phyloP scores from a whole-genome alignment of 1,140 invertebrate species.

The Caenorhabditis latens region DNA sequence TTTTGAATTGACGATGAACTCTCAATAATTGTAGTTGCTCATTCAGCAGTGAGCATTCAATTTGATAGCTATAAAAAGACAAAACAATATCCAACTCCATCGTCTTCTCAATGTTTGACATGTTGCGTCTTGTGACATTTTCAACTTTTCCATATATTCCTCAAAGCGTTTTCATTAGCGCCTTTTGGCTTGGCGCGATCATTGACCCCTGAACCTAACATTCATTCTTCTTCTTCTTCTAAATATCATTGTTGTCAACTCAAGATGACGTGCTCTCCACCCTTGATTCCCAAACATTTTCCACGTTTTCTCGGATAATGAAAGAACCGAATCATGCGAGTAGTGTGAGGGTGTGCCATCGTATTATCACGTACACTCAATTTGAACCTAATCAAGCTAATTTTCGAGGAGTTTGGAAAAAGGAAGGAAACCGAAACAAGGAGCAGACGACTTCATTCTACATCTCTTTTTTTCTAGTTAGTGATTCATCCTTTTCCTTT shows the following conservation, averaged over 20 bases:
- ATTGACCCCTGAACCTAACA: constrained; percentile 21
- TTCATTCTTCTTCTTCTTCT: constrained; percentile 26
- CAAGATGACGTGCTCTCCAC: neutral
- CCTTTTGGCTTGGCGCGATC: neutral
- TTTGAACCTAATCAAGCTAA: constrained; percentile 40
- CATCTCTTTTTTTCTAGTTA: neutral
- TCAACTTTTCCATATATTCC: constrained; percentile 27
- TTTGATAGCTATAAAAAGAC: neutral
- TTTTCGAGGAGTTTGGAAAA: neutral
- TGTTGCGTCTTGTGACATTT: neutral
- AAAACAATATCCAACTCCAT: neutral
- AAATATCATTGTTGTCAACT: constrained; percentile 23
- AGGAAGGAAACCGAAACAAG: neutral
- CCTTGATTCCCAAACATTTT: neutral
- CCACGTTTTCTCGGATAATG: neutral
- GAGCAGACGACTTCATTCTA: neutral
- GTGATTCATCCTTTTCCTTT: neutral
- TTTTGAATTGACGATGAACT: neutral
- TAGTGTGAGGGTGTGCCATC: neutral
- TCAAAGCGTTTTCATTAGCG: constrained; percentile 39
- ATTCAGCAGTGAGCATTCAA: too few relatives aligned
- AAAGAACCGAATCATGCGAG: neutral
- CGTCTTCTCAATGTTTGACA: neutral
- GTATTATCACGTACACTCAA: constrained; percentile 33
- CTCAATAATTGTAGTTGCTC: too few relatives aligned